Evolutionary conservation across 2,797 vertebrate species (phyloP), one percentile per base, ranked within the genome.

Genomic region (Chrysocyon brachyurus): DNA sequence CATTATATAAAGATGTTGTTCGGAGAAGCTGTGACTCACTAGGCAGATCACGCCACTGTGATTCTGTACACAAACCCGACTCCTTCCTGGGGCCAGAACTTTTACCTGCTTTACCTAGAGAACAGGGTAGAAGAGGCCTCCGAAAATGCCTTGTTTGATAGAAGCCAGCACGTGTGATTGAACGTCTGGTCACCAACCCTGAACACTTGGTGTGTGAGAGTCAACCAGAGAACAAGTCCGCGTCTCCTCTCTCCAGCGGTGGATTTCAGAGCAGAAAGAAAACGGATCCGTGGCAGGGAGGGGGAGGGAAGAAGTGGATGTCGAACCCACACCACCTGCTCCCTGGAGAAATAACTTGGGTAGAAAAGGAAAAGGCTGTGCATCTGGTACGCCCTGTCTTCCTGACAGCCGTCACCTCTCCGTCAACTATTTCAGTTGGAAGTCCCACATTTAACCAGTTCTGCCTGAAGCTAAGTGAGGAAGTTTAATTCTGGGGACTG

Each of bases 261-360:
- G 63, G 31, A 16, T 56, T 94, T 90, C 75, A 90, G 63, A 91
- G 61, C 57, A 79, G 75, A 81, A 40, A 90, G 46, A 22, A 91
- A 56, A 54, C 72, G 61, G 36, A 63, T 61, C 26, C 15, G 12
- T 82, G 56, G 77, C 16, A n/a, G 49, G 57, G 40, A 3, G 1
- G 9, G 16, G 11, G 21, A 49, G 33, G 46, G 57, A 49, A 49
- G 22, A 86, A 54, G 12, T 85, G 17, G 22, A 57, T 59, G 7
- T 17, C 73, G 36, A 86, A 11, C 52, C 31, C 49, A 68, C 31
- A 40, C 3, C 19, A 12, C 24, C 24, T 5, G 31, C 68, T 66
- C 14, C 46, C 57, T 36, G 3, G 24, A 70, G 31, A 22, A 15
- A 31, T 46, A 87, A 86, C 52, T 61, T 63, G 22, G 10, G 10